phyloP scores from a whole-genome alignment of 2,797 vertebrate species.

The Sebastiscus tertius region DNA sequence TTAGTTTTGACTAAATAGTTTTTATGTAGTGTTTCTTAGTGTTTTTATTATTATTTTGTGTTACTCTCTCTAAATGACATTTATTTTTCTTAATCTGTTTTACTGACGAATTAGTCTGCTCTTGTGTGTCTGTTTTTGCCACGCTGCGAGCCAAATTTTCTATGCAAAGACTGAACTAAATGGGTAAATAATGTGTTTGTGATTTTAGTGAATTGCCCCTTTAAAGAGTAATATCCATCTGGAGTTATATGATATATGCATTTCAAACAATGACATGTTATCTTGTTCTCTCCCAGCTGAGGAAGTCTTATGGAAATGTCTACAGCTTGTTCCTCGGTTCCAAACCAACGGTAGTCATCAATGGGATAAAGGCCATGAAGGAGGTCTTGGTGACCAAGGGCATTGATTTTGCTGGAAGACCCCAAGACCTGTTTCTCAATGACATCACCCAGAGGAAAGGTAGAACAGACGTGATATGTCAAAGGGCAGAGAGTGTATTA shows the following conservation, averaged over 20 bases:
- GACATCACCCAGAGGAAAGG: constrained; percentile 55
- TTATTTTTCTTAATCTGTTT: background rate
- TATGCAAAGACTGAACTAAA: background rate
- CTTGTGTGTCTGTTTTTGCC: background rate
- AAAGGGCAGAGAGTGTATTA: background rate
- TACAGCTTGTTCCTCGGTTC: constrained; percentile 76
- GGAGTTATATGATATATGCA: background rate
- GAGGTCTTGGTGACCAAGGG: constrained; percentile 72
- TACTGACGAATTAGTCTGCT: background rate
- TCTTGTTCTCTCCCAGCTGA: constrained; percentile 61
- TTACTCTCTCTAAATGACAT: background rate
- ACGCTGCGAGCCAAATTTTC: background rate
- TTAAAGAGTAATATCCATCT: background rate
- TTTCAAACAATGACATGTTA: background rate
- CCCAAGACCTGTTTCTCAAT: constrained; percentile 67
- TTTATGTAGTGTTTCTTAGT: background rate
- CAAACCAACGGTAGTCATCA: constrained; percentile 74
- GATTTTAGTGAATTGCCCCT: background rate
- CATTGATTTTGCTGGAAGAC: constrained; percentile 76
- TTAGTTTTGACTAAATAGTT: background rate
- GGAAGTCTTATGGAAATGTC: constrained; percentile 73
- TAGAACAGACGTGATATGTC: constrained; percentile 21
- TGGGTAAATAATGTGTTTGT: background rate
- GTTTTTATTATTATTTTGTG: background rate
- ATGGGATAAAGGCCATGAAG: constrained; percentile 80